A percentile compares a stretch with the other conserved stretches of the same genome.
Conservation (phyloP, 1,140 invertebrate genomes). For the Drosophila chauvacae region DNA sequence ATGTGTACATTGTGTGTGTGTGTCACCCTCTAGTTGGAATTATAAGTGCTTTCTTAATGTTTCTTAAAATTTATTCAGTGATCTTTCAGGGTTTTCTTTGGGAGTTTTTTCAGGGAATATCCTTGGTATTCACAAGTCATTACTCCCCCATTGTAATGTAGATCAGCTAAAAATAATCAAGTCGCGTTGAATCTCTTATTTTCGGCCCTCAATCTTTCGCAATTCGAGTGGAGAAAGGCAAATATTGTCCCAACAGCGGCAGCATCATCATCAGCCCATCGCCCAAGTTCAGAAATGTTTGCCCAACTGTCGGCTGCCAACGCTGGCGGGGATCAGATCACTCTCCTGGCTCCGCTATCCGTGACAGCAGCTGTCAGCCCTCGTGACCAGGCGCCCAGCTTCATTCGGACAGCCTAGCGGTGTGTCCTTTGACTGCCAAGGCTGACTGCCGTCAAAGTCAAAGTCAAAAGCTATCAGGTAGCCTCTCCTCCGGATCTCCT, state of each 20-base stretch:
- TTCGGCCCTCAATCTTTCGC: slow-evolving; percentile 21
- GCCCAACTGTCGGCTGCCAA: slow-evolving; percentile 56
- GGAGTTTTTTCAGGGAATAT: neutral
- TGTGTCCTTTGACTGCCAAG: slow-evolving; percentile 61
- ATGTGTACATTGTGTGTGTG: neutral
- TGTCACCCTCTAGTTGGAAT: no score
- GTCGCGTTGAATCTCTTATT: neutral
- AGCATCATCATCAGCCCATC: neutral
- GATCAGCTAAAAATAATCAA: slow-evolving; percentile 24
- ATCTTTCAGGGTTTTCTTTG: no score
- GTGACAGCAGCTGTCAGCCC: slow-evolving; percentile 46
- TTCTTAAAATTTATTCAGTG: neutral
- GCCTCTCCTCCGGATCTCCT: neutral
- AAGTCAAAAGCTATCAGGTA: slow-evolving; percentile 18
- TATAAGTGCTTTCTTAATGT: no score
- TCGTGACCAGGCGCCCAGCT: slow-evolving; percentile 50
- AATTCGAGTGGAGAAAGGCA: slow-evolving; percentile 15
- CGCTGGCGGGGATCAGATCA: slow-evolving; percentile 44
- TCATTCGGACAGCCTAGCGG: slow-evolving; percentile 16
- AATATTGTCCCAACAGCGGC: slow-evolving; percentile 29
- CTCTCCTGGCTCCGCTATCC: neutral
- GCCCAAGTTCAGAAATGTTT: slow-evolving; percentile 63
- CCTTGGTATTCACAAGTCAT: slow-evolving; percentile 1
- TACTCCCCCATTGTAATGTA: slow-evolving; percentile 7
- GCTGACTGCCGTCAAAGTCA: slow-evolving; percentile 12